These are phyloP conservation scores for Ladona fulva DNA, from an alignment of 1,140 invertebrate species.

Conservation along the genomic window DNA sequence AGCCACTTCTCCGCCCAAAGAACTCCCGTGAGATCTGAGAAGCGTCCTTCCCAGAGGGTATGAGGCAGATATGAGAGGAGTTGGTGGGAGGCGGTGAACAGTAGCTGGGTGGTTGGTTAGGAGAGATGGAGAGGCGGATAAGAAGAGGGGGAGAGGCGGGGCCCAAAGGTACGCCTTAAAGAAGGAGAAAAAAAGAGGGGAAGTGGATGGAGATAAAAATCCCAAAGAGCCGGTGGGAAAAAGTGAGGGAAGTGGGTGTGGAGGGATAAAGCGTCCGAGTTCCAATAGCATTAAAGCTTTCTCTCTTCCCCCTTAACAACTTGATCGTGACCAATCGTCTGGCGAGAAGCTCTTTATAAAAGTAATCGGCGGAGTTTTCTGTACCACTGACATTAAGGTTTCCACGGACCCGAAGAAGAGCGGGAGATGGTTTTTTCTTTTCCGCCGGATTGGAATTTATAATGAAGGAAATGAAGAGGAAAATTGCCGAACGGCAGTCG, in stretches of 20 bases:
- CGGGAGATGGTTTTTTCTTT: background rate
- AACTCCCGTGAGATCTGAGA: background rate
- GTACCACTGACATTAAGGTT: slow-evolving; percentile 5
- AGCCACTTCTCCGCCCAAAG: background rate
- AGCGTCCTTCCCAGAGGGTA: background rate
- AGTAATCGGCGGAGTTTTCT: background rate
- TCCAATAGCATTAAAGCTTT: background rate
- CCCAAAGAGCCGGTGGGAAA: background rate
- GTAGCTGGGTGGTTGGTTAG: background rate
- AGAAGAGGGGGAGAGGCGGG: background rate
- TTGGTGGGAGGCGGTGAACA: background rate
- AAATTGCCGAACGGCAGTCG: background rate
- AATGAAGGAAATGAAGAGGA: background rate
- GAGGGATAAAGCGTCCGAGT: background rate
- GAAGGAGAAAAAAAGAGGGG: background rate
- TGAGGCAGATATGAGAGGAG: background rate
- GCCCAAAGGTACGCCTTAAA: background rate
- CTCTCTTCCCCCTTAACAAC: background rate
- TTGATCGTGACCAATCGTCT: slow-evolving; percentile 3
- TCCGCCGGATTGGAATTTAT: background rate
- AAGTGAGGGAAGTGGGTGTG: background rate
- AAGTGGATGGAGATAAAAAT: background rate
- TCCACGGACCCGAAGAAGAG: background rate
- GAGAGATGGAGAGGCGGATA: background rate
- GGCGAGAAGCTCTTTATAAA: slow-evolving; percentile 5